Percentiles rank a stretch among this genome's conserved stretches.
phyloP scores from a whole-genome alignment of 2,797 vertebrate species.

The Erethizon dorsatum region DNA sequence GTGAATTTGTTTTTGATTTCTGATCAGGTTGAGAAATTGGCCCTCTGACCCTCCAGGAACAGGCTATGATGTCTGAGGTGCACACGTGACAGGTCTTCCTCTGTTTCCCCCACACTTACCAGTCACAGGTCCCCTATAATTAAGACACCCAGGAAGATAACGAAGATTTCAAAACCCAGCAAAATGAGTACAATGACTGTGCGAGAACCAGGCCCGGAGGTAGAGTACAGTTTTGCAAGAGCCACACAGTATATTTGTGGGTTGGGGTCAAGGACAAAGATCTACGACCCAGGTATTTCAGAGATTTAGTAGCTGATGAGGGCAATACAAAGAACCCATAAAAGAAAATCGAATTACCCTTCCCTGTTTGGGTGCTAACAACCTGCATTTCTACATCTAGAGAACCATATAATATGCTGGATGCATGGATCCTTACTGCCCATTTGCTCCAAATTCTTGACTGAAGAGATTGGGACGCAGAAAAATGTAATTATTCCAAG shows the following conservation, averaged over 20 bases:
- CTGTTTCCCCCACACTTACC: background rate
- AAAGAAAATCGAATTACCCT: background rate
- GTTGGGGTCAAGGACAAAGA: background rate
- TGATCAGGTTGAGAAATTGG: background rate
- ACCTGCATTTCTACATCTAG: background rate
- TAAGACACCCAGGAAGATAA: background rate
- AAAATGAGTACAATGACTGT: background rate
- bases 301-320: background rate
- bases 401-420: background rate
- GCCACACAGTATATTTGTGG: background rate
- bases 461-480: rapidly evolving
- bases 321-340: background rate
- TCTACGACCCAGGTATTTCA: background rate
- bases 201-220: background rate
- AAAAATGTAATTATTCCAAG: background rate
- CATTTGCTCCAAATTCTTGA: background rate
- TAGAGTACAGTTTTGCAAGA: background rate
- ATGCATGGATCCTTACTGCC: background rate
- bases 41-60: background rate
- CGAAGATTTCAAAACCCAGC: background rate
- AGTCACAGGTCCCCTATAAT: background rate
- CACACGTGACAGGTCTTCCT: background rate
- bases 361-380: background rate
- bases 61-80: background rate
- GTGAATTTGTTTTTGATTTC: background rate